phyloP scores from a whole-genome alignment of 2,797 vertebrate species.

The Tadarida brasiliensis region DNA sequence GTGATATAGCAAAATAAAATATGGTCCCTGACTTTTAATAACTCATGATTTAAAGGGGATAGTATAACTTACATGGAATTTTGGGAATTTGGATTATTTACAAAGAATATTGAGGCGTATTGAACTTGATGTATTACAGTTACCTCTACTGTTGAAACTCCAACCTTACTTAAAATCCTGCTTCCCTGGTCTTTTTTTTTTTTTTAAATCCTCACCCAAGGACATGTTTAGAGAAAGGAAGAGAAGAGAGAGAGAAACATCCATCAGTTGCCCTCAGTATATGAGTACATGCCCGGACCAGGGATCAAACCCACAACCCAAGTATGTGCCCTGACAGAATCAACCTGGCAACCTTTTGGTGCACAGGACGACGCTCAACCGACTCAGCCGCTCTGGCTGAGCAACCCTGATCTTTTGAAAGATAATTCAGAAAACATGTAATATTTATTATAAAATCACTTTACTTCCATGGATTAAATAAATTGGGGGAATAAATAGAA shows the following conservation, averaged over 20 bases:
- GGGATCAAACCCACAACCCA: too few species aligned
- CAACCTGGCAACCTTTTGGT: too few species aligned
- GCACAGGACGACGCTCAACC: too few species aligned
- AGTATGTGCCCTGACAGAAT: too few species aligned
- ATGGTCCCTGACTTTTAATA: neutral
- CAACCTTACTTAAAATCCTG: neutral
- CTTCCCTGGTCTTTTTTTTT: neutral
- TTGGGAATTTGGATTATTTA: neutral
- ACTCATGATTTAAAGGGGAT: neutral
- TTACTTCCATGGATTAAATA: neutral
- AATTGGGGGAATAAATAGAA: neutral
- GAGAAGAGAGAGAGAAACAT: too few species aligned
- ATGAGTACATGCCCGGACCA: too few species aligned
- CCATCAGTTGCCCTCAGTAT: too few species aligned
- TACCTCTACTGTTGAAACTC: neutral
- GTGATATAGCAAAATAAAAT: constrained; percentile 5
- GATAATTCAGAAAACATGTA: neutral
- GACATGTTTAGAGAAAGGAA: too few species aligned
- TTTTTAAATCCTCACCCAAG: too few species aligned
- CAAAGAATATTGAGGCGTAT: neutral
- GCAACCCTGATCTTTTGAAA: neutral
- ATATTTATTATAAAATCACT: neutral
- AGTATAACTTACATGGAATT: neutral
- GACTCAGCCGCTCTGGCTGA: too few species aligned
- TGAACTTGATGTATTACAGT: neutral